Percentiles rank a stretch among this genome's conserved stretches.
phyloP scores from a whole-genome alignment of 23 tunicate species.

The Trididemnum nubilum region DNA sequence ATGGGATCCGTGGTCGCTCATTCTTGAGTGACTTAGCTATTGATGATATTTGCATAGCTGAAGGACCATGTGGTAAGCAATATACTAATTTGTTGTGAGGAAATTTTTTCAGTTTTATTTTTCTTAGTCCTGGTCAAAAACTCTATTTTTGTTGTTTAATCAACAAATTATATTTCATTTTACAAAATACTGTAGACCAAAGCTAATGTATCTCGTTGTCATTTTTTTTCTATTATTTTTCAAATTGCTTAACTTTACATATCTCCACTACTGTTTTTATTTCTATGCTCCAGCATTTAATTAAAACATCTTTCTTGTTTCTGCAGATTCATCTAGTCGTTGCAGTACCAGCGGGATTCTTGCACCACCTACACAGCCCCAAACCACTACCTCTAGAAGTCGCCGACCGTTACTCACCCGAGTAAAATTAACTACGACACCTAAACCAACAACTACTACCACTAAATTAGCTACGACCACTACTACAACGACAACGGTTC shows the following conservation, averaged over 20 bases:
- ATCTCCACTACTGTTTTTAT: too few species aligned
- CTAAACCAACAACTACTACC: slow-evolving; percentile 31
- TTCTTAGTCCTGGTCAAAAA: too few species aligned
- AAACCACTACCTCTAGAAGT: background rate
- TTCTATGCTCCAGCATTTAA: too few species aligned
- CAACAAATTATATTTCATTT: too few species aligned
- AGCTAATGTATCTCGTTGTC: too few species aligned
- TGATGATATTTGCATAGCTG: slow-evolving; percentile 86
- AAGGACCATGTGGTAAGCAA: slow-evolving; percentile 85
- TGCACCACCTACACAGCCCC: background rate
- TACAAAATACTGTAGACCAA: too few species aligned
- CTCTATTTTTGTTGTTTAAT: too few species aligned
- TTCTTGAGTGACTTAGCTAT: slow-evolving; percentile 74
- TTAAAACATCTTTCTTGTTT: too few species aligned
- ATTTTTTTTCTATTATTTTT: too few species aligned
- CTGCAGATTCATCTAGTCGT: background rate
- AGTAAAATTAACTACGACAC: background rate
- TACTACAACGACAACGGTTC: background rate
- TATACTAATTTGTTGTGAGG: too few species aligned
- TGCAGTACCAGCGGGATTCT: slow-evolving; percentile 29
- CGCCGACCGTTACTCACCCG: background rate
- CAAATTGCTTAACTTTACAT: too few species aligned
- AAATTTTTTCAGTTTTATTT: too few species aligned
- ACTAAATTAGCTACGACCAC: background rate
- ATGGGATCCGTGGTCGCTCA: slow-evolving; percentile 46